Percentiles rank a stretch among this genome's conserved stretches.
Conservation (phyloP, 2,797 vertebrate genomes). For the Peromyscus attwateri region DNA sequence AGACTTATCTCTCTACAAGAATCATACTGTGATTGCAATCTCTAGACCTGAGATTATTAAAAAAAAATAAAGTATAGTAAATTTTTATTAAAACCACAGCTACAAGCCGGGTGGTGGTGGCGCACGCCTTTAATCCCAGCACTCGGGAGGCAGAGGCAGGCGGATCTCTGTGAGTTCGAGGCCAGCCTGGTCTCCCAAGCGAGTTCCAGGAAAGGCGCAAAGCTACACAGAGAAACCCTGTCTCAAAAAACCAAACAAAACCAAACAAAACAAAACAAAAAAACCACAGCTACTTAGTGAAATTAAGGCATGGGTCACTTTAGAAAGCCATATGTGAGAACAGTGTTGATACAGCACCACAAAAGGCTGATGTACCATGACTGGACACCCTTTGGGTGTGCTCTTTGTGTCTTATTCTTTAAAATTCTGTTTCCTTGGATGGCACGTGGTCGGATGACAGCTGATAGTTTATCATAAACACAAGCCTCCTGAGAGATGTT, state of each 20-base stretch:
- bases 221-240: too few relatives aligned
- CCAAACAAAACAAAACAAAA: too few relatives aligned
- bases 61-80: constrained; percentile 40
- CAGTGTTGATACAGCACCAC: neutral
- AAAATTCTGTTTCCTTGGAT: neutral
- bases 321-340: neutral
- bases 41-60: constrained; percentile 45
- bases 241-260: too few relatives aligned
- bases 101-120: too few relatives aligned
- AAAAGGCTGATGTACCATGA: neutral
- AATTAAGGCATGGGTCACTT: constrained; percentile 22
- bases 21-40: constrained; percentile 46
- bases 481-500: constrained; percentile 49
- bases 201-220: too few relatives aligned
- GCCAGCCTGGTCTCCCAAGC: too few relatives aligned
- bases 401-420: constrained; percentile 27
- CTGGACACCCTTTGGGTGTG: neutral
- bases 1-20: constrained; percentile 32
- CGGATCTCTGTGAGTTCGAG: too few relatives aligned
- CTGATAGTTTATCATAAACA: neutral
- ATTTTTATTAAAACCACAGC: constrained; percentile 4
- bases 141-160: too few relatives aligned
- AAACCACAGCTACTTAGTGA: constrained; percentile 45
- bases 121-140: too few relatives aligned
- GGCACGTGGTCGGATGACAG: neutral